These are phyloP conservation scores for Serinus canaria DNA, from an alignment of 2,113 vertebrate genomes.

Conservation along the genomic window DNA sequence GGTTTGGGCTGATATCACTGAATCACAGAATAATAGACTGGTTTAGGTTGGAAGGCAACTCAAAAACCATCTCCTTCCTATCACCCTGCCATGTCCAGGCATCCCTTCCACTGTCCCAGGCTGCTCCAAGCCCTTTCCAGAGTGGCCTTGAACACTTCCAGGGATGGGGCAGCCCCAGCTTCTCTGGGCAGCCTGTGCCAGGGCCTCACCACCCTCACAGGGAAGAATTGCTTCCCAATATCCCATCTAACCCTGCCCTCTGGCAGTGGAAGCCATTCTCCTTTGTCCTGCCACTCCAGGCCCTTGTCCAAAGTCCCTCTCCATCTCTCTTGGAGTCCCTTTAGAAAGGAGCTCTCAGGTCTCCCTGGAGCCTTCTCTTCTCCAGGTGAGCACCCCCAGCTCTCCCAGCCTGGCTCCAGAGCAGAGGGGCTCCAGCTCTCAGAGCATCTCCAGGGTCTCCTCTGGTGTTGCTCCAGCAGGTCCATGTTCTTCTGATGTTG, in stretches of 20 bases:
- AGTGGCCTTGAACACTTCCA: not conserved
- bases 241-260: not conserved
- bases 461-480: not conserved
- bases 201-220: not conserved
- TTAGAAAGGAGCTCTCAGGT: not conserved
- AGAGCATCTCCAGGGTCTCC: not conserved
- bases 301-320: not conserved
- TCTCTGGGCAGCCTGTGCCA: not conserved
- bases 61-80: not conserved
- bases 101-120: accelerated
- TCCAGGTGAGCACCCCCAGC: not conserved
- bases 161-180: not conserved
- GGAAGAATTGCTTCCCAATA: not conserved
- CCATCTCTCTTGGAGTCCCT: not conserved
- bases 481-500: not conserved
- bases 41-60: not conserved
- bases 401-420: not conserved
- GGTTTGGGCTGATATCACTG: not conserved
- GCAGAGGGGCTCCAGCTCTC: not conserved
- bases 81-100: accelerated
- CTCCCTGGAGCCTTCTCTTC: not conserved
- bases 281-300: not conserved
- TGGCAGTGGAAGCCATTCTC: not conserved
- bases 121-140: not conserved
- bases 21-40: not conserved